phyloP scores from a whole-genome alignment of 2,888 invertebrate genomes.

The Parnassius orleans region DNA sequence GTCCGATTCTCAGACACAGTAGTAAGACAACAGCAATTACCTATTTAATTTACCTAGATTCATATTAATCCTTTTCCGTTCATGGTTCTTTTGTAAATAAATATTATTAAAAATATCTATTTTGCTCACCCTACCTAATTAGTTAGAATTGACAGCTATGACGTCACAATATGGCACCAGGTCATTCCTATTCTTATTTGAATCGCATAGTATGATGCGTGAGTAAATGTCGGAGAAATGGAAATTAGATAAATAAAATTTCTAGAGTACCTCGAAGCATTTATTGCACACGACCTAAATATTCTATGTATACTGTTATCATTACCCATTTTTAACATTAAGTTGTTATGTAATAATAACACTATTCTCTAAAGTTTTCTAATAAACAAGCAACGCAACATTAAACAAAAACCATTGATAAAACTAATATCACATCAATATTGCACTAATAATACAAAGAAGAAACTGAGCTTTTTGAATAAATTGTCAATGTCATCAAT shows the following conservation, averaged over 20 bases:
- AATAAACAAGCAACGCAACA: neutral
- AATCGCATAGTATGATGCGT: neutral
- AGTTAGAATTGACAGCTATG: no score
- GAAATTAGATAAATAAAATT: slow-evolving; percentile 18
- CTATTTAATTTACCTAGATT: no score
- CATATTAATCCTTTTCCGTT: no score
- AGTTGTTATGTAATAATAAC: neutral
- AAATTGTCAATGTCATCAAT: no score
- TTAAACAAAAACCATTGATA: neutral
- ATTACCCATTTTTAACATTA: slow-evolving; percentile 31
- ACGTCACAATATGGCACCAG: no score
- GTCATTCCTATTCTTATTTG: no score
- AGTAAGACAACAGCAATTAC: no score
- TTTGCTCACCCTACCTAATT: no score
- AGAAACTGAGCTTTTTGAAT: no score
- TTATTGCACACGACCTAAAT: slow-evolving; percentile 48
- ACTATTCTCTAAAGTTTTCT: neutral
- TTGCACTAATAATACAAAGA: neutral
- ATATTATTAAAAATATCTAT: no score
- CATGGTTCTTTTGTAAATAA: no score
- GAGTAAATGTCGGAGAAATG: slow-evolving; percentile 2
- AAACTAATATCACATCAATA: neutral
- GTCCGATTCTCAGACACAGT: no score
- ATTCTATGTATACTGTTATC: slow-evolving; percentile 34
- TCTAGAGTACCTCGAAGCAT: slow-evolving; percentile 34